Evolutionary conservation across 2,888 invertebrate genomes (phyloP).

Genomic region (Luperina testacea): DNA sequence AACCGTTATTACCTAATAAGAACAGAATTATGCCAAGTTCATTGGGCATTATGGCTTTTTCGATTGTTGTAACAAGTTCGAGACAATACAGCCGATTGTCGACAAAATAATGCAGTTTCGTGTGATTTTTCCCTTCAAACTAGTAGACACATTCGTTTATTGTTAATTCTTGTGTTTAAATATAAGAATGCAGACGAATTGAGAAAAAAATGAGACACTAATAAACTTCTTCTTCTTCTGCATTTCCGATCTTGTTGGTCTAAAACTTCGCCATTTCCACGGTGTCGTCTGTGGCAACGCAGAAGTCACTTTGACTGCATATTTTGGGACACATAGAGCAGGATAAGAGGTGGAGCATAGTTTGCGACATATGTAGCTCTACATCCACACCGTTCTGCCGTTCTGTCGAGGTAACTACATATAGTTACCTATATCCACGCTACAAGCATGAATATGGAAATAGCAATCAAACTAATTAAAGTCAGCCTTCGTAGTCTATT

Average conservation of each 20-base stretch:
- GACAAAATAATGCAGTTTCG: conserved; percentile 56
- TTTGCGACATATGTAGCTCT: not conserved
- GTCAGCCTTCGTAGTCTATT: not conserved
- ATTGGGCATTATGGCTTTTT: conserved; percentile 63
- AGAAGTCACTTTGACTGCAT: not conserved
- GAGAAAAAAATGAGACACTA: not conserved
- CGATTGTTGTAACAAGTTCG: conserved; percentile 55
- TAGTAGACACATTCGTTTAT: conserved; percentile 44
- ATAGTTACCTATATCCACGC: too few species aligned
- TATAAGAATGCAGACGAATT: conserved; percentile 26
- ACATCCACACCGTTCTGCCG: not conserved
- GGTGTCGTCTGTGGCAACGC: not conserved
- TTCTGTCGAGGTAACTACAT: not conserved
- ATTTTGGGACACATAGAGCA: not conserved
- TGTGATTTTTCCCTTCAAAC: conserved; percentile 58
- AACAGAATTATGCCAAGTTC: conserved; percentile 74
- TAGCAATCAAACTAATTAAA: conserved; percentile 2
- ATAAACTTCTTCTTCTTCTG: not conserved
- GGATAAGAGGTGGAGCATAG: not conserved
- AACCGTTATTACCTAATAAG: conserved; percentile 73
- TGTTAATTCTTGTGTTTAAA: conserved; percentile 51
- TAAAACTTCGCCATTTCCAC: not conserved
- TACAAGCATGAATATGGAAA: not conserved
- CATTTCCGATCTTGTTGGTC: not conserved
- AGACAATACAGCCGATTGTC: conserved; percentile 58